phyloP scores from a whole-genome alignment of 2,797 vertebrate genomes.

The Sebastes wilsoni region DNA sequence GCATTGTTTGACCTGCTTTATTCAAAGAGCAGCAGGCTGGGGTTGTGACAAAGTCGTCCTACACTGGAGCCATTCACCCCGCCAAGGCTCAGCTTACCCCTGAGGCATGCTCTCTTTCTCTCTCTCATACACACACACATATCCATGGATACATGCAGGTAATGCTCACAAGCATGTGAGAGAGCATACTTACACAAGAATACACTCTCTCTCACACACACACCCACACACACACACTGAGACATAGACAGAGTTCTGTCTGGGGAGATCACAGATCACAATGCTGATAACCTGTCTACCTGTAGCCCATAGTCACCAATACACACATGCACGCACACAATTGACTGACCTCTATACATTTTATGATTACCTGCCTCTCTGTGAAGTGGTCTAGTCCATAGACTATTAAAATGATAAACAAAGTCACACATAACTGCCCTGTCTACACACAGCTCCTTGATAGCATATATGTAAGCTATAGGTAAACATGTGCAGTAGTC shows the following conservation, averaged over 20 bases:
- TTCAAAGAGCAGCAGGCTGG: slow-evolving; percentile 72
- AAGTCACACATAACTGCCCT: background rate
- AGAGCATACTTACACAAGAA: slow-evolving; percentile 27
- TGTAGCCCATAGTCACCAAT: background rate
- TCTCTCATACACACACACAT: slow-evolving; percentile 24
- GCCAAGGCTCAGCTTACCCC: slow-evolving; percentile 69
- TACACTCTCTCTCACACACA: background rate
- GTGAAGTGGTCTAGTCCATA: background rate
- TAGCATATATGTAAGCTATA: background rate
- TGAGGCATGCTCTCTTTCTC: slow-evolving; percentile 57
- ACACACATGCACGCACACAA: slow-evolving; percentile 11
- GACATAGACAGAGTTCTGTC: slow-evolving; percentile 22
- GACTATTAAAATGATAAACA: background rate
- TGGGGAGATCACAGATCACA: slow-evolving; percentile 36
- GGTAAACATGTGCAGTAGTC: background rate
- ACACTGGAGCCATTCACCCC: slow-evolving; percentile 78
- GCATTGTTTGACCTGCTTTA: slow-evolving; percentile 79
- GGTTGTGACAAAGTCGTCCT: slow-evolving; percentile 73
- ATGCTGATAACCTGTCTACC: slow-evolving; percentile 47
- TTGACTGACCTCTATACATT: slow-evolving; percentile 18
- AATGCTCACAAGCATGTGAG: slow-evolving; percentile 41
- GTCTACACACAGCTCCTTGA: background rate
- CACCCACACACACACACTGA: background rate
- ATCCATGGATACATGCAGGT: slow-evolving; percentile 31
- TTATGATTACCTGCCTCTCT: slow-evolving; percentile 9